A percentile compares a stretch with the other conserved stretches of the same genome.
Conservation (phyloP, 2,113 vertebrate species). For the Rhipidura dahli region DNA sequence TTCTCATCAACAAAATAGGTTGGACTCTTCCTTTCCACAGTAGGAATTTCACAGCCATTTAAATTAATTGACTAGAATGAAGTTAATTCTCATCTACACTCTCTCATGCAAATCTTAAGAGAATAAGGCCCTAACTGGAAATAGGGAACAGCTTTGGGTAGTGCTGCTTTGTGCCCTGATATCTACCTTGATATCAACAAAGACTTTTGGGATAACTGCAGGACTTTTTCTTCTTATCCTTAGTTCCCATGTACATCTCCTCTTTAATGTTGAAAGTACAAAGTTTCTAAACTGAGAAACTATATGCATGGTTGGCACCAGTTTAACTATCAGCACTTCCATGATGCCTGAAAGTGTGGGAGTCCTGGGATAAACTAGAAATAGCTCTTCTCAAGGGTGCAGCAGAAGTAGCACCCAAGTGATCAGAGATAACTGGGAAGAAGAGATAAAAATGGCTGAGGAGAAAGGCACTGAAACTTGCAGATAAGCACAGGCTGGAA, state of each 20-base stretch:
- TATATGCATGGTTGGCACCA: not conserved
- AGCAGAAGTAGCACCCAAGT: not conserved
- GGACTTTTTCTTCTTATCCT: not conserved
- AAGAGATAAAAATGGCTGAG: not conserved
- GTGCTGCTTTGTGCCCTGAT: not conserved
- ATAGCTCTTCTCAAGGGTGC: not conserved
- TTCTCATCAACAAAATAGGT: not conserved
- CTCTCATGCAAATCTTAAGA: not conserved
- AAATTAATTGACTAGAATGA: not conserved
- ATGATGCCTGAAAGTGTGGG: not conserved
- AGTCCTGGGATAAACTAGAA: not conserved
- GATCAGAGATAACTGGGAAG: not conserved
- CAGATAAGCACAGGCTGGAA: not conserved
- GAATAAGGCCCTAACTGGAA: not conserved
- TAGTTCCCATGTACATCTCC: rapidly evolving
- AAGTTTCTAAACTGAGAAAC: not conserved
- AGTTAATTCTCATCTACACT: not conserved
- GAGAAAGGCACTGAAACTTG: not conserved
- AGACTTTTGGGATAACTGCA: not conserved
- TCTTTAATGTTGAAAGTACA: not conserved
- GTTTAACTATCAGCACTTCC: not conserved
- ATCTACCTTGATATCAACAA: not conserved
- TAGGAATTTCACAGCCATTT: not conserved
- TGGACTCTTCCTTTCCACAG: not conserved
- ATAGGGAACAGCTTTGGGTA: not conserved